phyloP scores from a whole-genome alignment of 2,797 vertebrate species.

The Diglossa cyanea region DNA sequence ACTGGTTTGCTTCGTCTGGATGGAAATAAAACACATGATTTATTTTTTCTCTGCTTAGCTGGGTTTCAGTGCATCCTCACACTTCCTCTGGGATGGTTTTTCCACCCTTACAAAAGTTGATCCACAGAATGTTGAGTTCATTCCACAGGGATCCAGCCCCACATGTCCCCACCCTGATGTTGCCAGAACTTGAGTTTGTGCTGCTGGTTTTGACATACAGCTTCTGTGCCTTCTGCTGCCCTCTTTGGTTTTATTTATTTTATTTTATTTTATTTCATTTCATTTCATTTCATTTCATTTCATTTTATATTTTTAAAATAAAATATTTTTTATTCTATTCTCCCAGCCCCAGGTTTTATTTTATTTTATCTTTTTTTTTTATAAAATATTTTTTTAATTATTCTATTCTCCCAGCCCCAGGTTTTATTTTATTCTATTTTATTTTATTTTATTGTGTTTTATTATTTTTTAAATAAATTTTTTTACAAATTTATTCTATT shows the following conservation, averaged over 20 bases:
- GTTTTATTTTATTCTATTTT: neutral
- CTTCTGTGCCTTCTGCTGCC: neutral
- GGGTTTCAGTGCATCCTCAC: neutral
- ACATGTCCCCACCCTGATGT: neutral
- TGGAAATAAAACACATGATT: neutral
- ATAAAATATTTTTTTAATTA: too few relatives aligned
- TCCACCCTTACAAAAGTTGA: neutral
- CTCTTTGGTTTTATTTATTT: neutral
- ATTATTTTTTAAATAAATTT: too few relatives aligned
- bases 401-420: too few relatives aligned
- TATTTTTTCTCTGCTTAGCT: neutral
- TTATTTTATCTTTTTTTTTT: too few relatives aligned
- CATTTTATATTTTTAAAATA: too few relatives aligned
- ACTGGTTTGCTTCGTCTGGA: neutral
- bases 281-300: too few relatives aligned
- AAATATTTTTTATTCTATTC: too few relatives aligned
- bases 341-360: too few relatives aligned
- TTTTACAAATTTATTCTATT: neutral
- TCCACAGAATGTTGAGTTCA: neutral
- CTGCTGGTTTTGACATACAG: neutral
- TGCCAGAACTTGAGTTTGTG: neutral
- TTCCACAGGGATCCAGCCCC: neutral
- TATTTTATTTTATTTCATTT: too few relatives aligned
- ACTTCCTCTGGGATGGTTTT: neutral
- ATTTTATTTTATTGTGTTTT: neutral